Evolutionary conservation across 2,113 vertebrate genomes (phyloP), one percentile per base, ranked within the genome.

Genomic region (Pithys albifrons): DNA sequence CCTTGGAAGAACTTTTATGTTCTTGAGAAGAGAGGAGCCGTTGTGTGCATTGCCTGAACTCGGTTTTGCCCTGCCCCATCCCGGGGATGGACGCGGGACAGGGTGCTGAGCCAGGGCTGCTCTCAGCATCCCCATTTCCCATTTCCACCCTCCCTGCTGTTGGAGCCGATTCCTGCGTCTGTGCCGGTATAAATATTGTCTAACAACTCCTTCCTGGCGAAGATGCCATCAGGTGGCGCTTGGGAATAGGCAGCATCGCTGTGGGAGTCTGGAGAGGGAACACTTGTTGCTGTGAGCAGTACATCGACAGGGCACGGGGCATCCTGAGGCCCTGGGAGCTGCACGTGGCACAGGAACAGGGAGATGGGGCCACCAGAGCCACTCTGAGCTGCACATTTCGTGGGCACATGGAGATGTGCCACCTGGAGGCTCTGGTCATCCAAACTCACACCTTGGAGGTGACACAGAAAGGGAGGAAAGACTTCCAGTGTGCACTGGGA

Each of bases 1-100:
- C 48, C 20, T 14, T 10, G 23, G 61, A 41, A 48, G 35, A 65
- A 69, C 49, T 88, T 79, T 9, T 7, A 25, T 43, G 48, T 2
- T 35, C 8, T 69, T 3, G 28, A 82, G 71, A 45, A 7, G 37
- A 18, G 35, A 79, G 58, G 67, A 66, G 64, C 9, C 0, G 1
- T 14, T 0, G 2, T 1, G 4, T 2, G 48, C 5, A 0, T 25
- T 9, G 4, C 3, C 57, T 19, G 45, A 43, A 3, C 77, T 19
- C 46, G 2, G 61, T 73, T 57, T 29, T 16, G 41, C 5, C 22
- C 37, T 52, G 66, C n/a, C n/a, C 66, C 72, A 8, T 28, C 25
- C 77, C 0, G 1, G 69, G 24, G 37, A 2, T 0, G 4, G 33
- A 25, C 19, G 4, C 4, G 1, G 69, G 23, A n/a, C 64, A 14